Evolutionary conservation across 2,888 invertebrate genomes (phyloP), one percentile per base, ranked within the genome.

Genomic region (Ectemnius continuus): DNA sequence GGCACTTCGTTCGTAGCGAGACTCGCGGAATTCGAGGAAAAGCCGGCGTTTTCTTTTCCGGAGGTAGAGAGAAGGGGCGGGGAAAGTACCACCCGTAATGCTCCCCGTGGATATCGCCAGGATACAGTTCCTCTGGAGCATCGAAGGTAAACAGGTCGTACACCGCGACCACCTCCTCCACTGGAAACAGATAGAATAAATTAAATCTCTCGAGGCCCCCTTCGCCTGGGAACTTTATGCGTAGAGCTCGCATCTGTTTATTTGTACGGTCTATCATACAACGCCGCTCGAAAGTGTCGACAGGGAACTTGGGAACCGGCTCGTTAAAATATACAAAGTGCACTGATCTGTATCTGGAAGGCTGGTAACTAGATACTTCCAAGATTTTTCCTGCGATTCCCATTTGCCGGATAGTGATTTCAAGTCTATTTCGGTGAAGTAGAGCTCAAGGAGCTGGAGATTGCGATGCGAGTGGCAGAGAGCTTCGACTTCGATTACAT

Each of bases 61-160:
- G 63, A 52, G 5, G 48, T 61, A 28, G 45, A 36, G 8, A 63
- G 56, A 28, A 28, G 28, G 0, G 80, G 80, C 0, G 70, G 76
- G 11, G 88, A 88, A 77, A 96, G 93, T 58, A 95, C 92, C 61
- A 96, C 92, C 23, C 96, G 91, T 18, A 96, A 91, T 0, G 95
- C 96, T 0, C 95, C 96, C 6, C 94, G 93, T 0, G 96, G 96
- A 89, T 96, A 96, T 83, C 93, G 91, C 96, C 96, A 96, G n/a
- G 93, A 92, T 13, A 96, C 93, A 20, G 92, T 91, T 28, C 96
- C 96, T 74, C 95, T 94, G 20, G 94, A 92, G 86, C 96, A 96
- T 36, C 95, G 93, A 63, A 96, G 93, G 91, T 96, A 95, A 48
- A 96, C 94, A 0, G 96, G 95, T 48, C 95, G 94, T 62, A 96